Percentiles rank a stretch among this genome's conserved stretches.
phyloP scores from a whole-genome alignment of 2,113 vertebrate genomes.

The Myotis lucifugus region DNA sequence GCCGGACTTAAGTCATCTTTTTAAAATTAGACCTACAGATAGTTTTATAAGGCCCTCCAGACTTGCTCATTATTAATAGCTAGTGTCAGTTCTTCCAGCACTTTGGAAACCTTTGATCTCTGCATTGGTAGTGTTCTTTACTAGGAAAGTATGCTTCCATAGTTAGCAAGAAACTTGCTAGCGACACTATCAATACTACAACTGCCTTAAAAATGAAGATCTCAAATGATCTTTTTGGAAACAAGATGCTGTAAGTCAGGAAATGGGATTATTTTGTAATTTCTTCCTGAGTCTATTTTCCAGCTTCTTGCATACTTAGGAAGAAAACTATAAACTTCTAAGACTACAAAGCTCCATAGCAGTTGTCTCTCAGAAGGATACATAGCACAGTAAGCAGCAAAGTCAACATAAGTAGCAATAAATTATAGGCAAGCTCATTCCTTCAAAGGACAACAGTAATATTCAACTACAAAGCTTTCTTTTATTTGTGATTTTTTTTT shows the following conservation, averaged over 20 bases:
- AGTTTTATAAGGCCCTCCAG: not conserved
- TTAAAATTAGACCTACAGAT: not conserved
- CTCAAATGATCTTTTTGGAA: not conserved
- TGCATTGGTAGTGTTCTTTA: not conserved
- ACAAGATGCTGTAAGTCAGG: not conserved
- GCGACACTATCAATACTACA: not conserved
- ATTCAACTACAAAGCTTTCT: not conserved
- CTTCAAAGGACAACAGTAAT: not conserved
- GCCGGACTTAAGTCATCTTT: not conserved
- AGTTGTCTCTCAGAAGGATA: not conserved
- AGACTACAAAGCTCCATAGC: not conserved
- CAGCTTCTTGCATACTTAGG: not conserved
- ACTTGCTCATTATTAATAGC: not conserved
- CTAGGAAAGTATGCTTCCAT: not conserved
- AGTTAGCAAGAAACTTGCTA: not conserved
- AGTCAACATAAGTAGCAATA: not conserved
- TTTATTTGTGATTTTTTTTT: conserved; percentile 7
- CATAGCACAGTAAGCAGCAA: not conserved
- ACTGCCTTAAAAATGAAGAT: not conserved
- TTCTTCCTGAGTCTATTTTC: not conserved
- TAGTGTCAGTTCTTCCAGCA: not conserved
- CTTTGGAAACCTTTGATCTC: not conserved
- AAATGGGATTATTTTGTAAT: not conserved
- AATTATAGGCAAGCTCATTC: not conserved
- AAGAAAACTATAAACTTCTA: not conserved